Evolutionary conservation across 2,888 invertebrate genomes (phyloP), one percentile per base, ranked within the genome.

Genomic region (Prosopocoilus inquinatus): DNA sequence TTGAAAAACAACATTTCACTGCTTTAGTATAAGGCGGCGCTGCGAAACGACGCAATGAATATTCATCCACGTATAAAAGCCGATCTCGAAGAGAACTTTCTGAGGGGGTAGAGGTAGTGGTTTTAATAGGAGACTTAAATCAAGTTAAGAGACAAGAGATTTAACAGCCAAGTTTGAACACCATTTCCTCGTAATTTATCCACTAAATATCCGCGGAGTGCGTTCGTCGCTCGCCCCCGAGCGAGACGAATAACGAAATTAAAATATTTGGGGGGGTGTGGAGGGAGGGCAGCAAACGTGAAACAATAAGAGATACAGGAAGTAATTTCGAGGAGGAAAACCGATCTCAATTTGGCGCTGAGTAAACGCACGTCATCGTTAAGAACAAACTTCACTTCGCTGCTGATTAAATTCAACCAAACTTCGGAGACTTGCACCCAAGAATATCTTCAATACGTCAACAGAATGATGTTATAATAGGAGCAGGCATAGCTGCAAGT

Each of bases 41-140:
- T n/a, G n/a, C 41, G 41, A 15, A 43, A 43, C 43, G 16, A 38
- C n/a, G 66, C 65, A 68, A 72, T 72, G 72, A 72, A 72, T 72
- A 72, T 72, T 72, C 71, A 72, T 71, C 64, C 62, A 44, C 62
- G 63, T 65, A 68, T 67, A 70, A 70, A 68, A 68, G 68, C 64
- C 66, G 63, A 68, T 67, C 66, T 68, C 57, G 64, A 67, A 67
- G 65, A 55, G 55, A 53, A 45, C 20, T 28, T 28, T 28, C 20
- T 28, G n/a, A 34, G 38, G 50, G 50, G 64, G 59, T 61, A 63
- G 60, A 64, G 64, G 65, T 68, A 66, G 69, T 65, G 70, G 70
- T 71, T 72, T 72, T 73, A 74, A 73, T 73, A 70, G 72, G 70
- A 72, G 68, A 70, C 71, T 72, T 72, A 73, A 73, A 73, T 73